Evolutionary conservation across 2,113 vertebrate genomes (phyloP).

Genomic region (Malurus elegans): DNA sequence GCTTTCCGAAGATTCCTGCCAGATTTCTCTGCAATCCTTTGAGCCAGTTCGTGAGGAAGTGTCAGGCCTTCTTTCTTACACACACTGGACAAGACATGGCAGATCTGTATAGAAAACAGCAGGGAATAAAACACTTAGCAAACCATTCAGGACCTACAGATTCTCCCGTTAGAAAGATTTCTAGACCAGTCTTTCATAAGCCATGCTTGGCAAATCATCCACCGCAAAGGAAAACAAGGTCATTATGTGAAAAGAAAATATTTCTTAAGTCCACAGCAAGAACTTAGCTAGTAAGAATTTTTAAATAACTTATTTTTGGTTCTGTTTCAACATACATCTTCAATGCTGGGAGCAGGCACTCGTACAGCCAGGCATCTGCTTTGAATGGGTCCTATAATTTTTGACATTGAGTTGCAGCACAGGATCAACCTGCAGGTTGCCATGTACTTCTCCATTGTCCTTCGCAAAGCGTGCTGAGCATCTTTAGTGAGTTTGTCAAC

Average conservation of each 20-base stretch:
- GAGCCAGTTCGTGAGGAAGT: slow-evolving; percentile 88
- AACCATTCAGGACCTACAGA: not conserved
- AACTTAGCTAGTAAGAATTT: not conserved
- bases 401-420: slow-evolving; percentile 95
- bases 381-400: slow-evolving; percentile 91
- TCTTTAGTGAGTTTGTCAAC: slow-evolving; percentile 96
- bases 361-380: slow-evolving; percentile 92
- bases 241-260: not conserved
- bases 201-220: not conserved
- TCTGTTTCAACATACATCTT: slow-evolving; percentile 79
- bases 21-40: slow-evolving; percentile 86
- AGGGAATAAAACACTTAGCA: not conserved
- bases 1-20: slow-evolving; percentile 94
- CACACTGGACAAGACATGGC: slow-evolving; percentile 83
- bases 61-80: slow-evolving; percentile 93
- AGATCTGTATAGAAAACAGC: slow-evolving; percentile 78
- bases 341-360: slow-evolving; percentile 88
- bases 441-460: slow-evolving; percentile 99
- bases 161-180: not conserved
- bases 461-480: slow-evolving; percentile 93
- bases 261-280: not conserved
- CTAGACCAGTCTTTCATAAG: not conserved
- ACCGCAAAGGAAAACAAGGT: not conserved
- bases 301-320: not conserved
- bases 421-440: slow-evolving; percentile 91